These are phyloP conservation scores for Drosophila hydei DNA, from an alignment of 1,140 invertebrate genomes.

Conservation along the genomic window DNA sequence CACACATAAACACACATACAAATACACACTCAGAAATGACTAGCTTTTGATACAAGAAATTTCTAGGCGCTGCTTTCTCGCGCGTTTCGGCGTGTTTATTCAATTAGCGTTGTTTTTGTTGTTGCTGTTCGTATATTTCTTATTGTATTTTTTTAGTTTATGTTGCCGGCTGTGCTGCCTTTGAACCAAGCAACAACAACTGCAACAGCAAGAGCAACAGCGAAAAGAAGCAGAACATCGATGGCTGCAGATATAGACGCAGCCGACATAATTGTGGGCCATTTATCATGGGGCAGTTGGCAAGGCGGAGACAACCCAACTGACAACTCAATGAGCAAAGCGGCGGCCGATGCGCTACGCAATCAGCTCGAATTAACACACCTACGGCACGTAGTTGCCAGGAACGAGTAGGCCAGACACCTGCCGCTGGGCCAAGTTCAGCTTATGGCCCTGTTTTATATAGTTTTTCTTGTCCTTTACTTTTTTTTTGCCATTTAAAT, in stretches of 20 bases:
- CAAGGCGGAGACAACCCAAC: conserved; percentile 58
- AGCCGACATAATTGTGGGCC: conserved; percentile 77
- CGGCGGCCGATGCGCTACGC: conserved; percentile 53
- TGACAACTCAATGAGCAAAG: conserved; percentile 79
- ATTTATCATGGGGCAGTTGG: conserved; percentile 69
- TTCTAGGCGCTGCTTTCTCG: conserved; percentile 57
- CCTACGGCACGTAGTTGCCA: conserved; percentile 67
- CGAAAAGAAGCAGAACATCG: conserved; percentile 31
- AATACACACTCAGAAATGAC: conserved; percentile 12
- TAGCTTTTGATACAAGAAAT: conserved; percentile 34
- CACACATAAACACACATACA: neutral
- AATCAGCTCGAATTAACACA: conserved; percentile 73
- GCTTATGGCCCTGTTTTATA: conserved; percentile 35
- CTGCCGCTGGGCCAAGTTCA: conserved; percentile 77
- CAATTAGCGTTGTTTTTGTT: conserved; percentile 60
- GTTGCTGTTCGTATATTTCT: no score
- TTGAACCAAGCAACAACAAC: conserved; percentile 25
- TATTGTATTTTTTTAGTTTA: conserved; percentile 13
- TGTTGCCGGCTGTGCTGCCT: conserved; percentile 36
- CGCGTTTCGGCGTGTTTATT: conserved; percentile 72
- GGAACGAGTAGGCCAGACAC: conserved; percentile 21
- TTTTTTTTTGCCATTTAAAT: conserved; percentile 69
- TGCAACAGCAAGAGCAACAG: neutral
- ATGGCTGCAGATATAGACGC: conserved; percentile 47
- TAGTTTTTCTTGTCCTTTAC: neutral